Evolutionary conservation across 2,113 vertebrate species (phyloP).

Genomic region (Sander lucioperca): DNA sequence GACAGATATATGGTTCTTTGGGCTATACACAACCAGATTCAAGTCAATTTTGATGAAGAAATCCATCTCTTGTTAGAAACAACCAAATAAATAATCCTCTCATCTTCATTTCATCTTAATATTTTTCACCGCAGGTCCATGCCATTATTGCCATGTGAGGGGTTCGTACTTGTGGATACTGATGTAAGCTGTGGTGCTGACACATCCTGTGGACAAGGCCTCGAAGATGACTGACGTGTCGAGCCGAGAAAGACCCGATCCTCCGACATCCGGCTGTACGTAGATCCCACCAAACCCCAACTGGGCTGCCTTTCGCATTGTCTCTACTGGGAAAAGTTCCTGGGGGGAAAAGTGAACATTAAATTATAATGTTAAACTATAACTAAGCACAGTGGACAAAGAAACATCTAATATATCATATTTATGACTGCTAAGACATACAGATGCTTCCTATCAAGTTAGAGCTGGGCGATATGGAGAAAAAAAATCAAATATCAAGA

Average conservation of each 20-base stretch:
- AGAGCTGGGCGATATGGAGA: no score
- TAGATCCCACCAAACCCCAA: constrained; percentile 96
- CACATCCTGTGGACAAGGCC: constrained; percentile 95
- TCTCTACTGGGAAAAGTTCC: constrained; percentile 94
- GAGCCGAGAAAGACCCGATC: constrained; percentile 93
- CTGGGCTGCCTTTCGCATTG: constrained; percentile 91
- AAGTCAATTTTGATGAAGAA: neutral
- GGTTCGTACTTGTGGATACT: constrained; percentile 97
- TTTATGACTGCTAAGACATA: neutral
- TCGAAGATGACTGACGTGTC: constrained; percentile 97
- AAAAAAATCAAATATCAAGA: no score
- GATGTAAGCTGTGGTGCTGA: constrained; percentile 97
- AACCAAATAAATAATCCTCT: neutral
- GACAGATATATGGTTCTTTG: neutral
- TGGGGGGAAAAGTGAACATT: constrained; percentile 47
- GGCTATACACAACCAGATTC: neutral
- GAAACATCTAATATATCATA: neutral
- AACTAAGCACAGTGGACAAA: neutral
- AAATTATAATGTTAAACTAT: neutral
- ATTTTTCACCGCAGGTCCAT: neutral
- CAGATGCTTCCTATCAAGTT: neutral
- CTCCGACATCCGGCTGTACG: constrained; percentile 91
- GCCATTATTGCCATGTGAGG: neutral
- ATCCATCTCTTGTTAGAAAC: neutral
- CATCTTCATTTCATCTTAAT: no score